These are phyloP conservation scores for Pelodytes ibericus DNA, from an alignment of 2,797 vertebrate genomes.

Conservation along the genomic window DNA sequence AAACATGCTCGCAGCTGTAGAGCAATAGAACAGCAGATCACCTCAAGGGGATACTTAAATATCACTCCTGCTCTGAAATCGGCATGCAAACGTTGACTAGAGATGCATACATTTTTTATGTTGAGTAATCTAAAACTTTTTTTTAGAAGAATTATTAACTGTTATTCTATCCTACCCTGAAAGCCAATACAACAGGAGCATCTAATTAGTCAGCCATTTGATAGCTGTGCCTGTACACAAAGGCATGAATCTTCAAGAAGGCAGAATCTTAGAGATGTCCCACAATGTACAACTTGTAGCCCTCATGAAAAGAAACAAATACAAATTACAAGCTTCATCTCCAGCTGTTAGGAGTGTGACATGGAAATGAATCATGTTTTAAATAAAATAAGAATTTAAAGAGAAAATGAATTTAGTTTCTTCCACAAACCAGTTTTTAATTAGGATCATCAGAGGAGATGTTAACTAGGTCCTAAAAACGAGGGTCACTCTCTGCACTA, in stretches of 20 bases:
- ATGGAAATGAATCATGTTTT: too few species aligned
- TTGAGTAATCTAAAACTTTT: conserved; percentile 73
- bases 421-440: too few species aligned
- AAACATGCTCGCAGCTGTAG: conserved; percentile 37
- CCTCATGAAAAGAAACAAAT: conserved; percentile 8
- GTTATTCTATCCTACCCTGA: conserved; percentile 74
- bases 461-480: too few species aligned
- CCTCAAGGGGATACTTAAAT: conserved; percentile 61
- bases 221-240: conserved; percentile 58
- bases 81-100: conserved; percentile 62
- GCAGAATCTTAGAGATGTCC: conserved; percentile 21
- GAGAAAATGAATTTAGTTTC: too few species aligned
- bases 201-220: conserved; percentile 71
- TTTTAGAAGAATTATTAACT: conserved; percentile 68
- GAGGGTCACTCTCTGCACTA: too few species aligned
- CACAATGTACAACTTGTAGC: conserved; percentile 32
- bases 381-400: too few species aligned
- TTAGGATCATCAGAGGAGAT: too few species aligned
- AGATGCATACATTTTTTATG: conserved; percentile 78
- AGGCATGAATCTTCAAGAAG: conserved; percentile 56
- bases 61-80: conserved; percentile 61
- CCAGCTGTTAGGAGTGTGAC: neutral
- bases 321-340: neutral
- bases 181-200: conserved; percentile 73
- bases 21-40: conserved; percentile 17